Base-by-base conservation (phyloP, 1,140 invertebrate species). In the Tetragonula clypearis region DNA sequence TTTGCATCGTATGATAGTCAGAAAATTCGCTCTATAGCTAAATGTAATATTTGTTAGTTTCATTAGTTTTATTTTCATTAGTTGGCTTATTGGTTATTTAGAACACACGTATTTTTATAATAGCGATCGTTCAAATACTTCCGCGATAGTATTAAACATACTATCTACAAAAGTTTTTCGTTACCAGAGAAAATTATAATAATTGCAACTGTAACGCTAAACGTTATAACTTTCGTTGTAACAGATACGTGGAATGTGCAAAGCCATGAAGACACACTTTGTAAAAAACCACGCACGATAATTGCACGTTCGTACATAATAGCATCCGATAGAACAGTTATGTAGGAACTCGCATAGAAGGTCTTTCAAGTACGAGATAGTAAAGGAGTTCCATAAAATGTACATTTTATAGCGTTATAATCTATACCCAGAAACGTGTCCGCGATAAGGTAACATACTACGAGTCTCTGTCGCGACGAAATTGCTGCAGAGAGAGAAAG, bases 401-500 rank as follows among this genome's bases (percentile, higher is more conserved):
- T 66, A 12, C 81, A 62, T 76, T 82, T 82, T 77, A 82, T 68
- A 77, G 73, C 81, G 30, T 55, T 74, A 21, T 68, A 82, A 82
- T 82, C 81, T 82, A 82, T 82, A 82, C 81, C 55, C 60, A 82
- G 81, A 82, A 82, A 76, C 41, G 49, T 68, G 60, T 41, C n/a
- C 21, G 80, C 58, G 81, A 82, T 82, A 82, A 77, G 58, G 69
- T 73, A 53, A 49, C 17, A 19, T 56, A 19, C 41, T 49, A 53
- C 68, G 66, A 58, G 81, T 75, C 56, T 49, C 35, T 12, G 26
- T 56, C 15, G 72, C 72, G 23, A 76, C 53, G 56, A 60, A 60
- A 82, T 82, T n/a, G 41, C 14, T 30, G n/a, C 26, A 23, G 2
- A 35, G 35, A 35, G 35, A 35, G 35, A 35, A 9, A 49, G 41